Conservation (phyloP, 2,797 vertebrate species). For the Tenualosa thibaudeaui region DNA sequence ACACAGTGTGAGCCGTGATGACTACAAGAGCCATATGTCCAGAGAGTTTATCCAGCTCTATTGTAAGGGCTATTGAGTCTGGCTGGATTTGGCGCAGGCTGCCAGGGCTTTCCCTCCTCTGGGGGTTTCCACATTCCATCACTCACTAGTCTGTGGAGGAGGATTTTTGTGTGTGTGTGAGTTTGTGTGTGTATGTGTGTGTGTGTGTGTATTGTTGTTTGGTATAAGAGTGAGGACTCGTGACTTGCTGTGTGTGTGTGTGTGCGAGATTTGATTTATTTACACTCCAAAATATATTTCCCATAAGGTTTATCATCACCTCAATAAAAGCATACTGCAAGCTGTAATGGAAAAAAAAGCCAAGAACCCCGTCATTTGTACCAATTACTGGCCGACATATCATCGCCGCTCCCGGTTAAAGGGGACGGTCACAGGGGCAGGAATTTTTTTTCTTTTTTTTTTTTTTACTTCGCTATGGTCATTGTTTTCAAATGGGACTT, state of each 20-base stretch:
- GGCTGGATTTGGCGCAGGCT: slow-evolving; percentile 58
- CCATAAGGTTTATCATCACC: slow-evolving; percentile 45
- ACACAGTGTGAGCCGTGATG: not conserved
- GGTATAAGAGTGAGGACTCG: not conserved
- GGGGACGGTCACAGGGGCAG: not conserved
- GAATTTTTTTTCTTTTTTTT: slow-evolving; percentile 55
- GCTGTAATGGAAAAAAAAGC: slow-evolving; percentile 30
- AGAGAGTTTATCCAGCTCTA: slow-evolving; percentile 54
- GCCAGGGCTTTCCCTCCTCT: slow-evolving; percentile 37
- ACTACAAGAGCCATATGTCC: slow-evolving; percentile 46
- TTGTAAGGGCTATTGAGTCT: slow-evolving; percentile 62
- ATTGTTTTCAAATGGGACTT: slow-evolving; percentile 78
- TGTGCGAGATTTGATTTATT: slow-evolving; percentile 48
- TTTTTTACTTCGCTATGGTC: slow-evolving; percentile 84
- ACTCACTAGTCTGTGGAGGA: slow-evolving; percentile 60
- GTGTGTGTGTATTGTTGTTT: not conserved
- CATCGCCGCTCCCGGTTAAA: slow-evolving; percentile 80
- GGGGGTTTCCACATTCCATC: slow-evolving; percentile 63
- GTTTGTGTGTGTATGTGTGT: not conserved
- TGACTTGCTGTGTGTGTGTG: not conserved
- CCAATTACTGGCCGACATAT: slow-evolving; percentile 79
- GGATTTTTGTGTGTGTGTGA: not conserved
- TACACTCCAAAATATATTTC: slow-evolving; percentile 49
- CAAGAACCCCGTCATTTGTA: slow-evolving; percentile 73
- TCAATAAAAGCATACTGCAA: slow-evolving; percentile 44